Evolutionary conservation across 35 echinoderm and acorn worm species (phyloP).

Genomic region (Ptychodera flava): DNA sequence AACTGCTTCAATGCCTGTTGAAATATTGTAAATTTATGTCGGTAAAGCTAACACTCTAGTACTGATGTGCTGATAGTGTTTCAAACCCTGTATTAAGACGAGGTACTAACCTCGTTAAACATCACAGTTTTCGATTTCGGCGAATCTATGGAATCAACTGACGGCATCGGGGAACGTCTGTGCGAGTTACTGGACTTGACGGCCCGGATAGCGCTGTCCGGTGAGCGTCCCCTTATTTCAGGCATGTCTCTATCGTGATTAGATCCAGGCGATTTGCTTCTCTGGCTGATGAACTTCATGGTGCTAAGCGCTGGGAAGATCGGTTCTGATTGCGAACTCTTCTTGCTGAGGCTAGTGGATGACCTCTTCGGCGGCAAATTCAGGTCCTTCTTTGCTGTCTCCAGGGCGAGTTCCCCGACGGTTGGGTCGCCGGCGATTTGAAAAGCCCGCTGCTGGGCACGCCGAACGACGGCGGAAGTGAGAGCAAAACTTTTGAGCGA

Average conservation of each 20-base stretch:
- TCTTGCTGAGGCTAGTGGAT: neutral
- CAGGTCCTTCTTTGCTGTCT: neutral
- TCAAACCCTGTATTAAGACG: too few relatives aligned
- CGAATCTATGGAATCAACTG: too few relatives aligned
- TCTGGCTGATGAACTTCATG: neutral
- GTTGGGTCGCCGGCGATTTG: neutral
- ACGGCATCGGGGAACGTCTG: neutral
- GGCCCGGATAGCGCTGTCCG: neutral
- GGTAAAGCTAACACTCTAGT: too few relatives aligned
- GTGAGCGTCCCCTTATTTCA: neutral
- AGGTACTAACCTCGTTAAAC: too few relatives aligned
- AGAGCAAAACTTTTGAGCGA: neutral
- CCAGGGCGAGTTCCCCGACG: neutral
- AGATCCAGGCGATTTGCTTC: neutral
- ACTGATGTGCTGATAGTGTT: too few relatives aligned
- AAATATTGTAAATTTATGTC: too few relatives aligned
- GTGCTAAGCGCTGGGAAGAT: neutral
- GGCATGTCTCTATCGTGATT: neutral
- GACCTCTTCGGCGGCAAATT: neutral
- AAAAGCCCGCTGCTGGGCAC: neutral
- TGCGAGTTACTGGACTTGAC: neutral
- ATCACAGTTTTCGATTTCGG: too few relatives aligned
- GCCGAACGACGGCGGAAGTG: neutral
- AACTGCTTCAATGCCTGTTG: too few relatives aligned
- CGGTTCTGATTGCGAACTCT: neutral